Base-by-base conservation (phyloP, 23 tunicate species). In the Trididemnum miniatum region DNA sequence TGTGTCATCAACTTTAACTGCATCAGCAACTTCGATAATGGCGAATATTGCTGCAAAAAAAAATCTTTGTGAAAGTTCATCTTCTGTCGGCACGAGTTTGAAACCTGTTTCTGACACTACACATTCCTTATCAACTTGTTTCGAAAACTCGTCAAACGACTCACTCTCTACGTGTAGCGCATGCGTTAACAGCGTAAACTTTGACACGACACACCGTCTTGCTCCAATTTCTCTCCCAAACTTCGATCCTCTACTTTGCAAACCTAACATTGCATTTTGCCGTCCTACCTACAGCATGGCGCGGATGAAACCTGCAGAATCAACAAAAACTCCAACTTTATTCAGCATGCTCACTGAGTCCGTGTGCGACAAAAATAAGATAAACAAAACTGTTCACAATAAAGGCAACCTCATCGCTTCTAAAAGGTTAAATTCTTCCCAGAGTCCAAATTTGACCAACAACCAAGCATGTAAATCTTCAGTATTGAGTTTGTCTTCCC, bases 231-330 rank as follows among this genome's bases (percentile, higher is more conserved):
- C 76, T 12, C 44, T 71, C 20, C 44, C 76, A 3, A 28, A 31
- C 3, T 35, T 35, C 12, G 35, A 74, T 32, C 27, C 59, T 74
- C 31, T 74, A 24, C 25, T 18, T 40, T 59, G 7, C 25, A 59
- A 23, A 37, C 20, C 60, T 20, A 40, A 26, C 31, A 20, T 2
- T 3, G 82, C 82, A 2, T 31, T 27, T 52, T 77, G 82, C 67
- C 5, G 37, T 7, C 82, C 38, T 20, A 77, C 82, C 7, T 77
- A 57, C 39, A 77, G 82, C 30, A 22, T 52, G 67, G 82, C 82
- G 3, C 82, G 82, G 1, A 77, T 77, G 82, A 52, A 77, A 26
- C 25, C 33, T 24, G 29, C 12, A 5, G 29, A 23, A 2, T 3
- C 31, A 23, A 9, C 3, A 4, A 32, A 74, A 20, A 39, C 20